Evolutionary conservation across 1,140 invertebrate species (phyloP), one percentile per base, ranked within the genome.

Genomic region (Leptinotarsa texana): DNA sequence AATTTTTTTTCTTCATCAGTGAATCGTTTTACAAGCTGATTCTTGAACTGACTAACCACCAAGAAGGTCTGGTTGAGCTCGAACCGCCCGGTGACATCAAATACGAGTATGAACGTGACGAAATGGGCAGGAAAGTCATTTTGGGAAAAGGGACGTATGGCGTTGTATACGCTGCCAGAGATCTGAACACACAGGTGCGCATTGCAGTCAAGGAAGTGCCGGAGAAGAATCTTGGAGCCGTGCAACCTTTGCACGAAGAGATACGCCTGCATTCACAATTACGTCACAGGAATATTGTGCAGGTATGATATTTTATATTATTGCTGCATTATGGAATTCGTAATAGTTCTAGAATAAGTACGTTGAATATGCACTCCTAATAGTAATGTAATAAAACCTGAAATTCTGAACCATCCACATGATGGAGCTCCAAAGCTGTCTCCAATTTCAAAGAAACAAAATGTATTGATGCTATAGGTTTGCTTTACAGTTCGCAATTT

Each of bases 171-270:
- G 96, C 97, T 13, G 98, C 97, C 3, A 86, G 96, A 15, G 97
- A 99, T 87, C 88, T 96, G 47, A 96, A 95, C 82, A 99, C 97
- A 0, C 97, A 99, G 89, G 94, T 78, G 2, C 89, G 95, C 74
- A 98, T 99, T 80, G 98, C 98, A 2, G 95, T 99, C 1, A 99
- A 99, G 86, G 98, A 99, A 88, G 96, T 99, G 73, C 96, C 96
- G 0, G 97, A 99, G 85, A 95, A 95, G 85, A 98, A 98, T 87
- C 89, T 97, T 13, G 96, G 97, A 6, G 97, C 98, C 84, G 97
- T 99, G 0, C 98, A 99, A 85, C 98, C 98, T 0, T 86, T 99
- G 69, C 98, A 99, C 84, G 98, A 99, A 88, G 98, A 99, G 88
- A 99, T 99, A 79, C 93, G 97, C 83, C 89, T 99, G 24, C 98